Evolutionary conservation across 2,888 invertebrate genomes (phyloP).

Genomic region (Orthonychiurus folsomi): DNA sequence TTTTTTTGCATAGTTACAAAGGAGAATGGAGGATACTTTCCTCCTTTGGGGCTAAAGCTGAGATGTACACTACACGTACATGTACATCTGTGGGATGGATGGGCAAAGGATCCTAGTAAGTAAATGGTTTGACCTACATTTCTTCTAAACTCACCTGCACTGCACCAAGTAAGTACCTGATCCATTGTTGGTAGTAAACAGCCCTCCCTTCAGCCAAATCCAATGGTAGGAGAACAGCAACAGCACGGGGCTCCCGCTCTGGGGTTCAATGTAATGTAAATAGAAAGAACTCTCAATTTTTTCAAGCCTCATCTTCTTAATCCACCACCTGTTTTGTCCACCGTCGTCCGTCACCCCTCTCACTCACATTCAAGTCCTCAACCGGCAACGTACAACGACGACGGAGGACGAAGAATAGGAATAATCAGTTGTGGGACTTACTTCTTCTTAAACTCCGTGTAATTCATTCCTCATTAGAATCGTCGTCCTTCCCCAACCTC

Average conservation of each 20-base stretch:
- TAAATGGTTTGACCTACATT: not conserved
- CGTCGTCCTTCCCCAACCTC: not conserved
- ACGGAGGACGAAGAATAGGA: not conserved
- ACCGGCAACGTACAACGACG: not conserved
- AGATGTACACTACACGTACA: not conserved
- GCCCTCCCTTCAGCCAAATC: not conserved
- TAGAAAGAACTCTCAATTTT: constrained; percentile 1
- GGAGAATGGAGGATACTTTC: no score
- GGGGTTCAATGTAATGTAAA: not conserved
- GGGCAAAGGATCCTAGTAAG: no score
- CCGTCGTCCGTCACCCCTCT: not conserved
- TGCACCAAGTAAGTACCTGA: not conserved
- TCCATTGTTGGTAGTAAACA: no score
- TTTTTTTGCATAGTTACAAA: no score
- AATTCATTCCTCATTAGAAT: not conserved
- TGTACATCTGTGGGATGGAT: not conserved
- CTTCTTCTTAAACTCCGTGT: no score
- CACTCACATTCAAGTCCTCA: not conserved
- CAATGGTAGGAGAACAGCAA: not conserved
- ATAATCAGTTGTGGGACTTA: not conserved
- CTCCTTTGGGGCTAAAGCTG: no score
- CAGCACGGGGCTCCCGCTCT: not conserved
- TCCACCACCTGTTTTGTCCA: not conserved
- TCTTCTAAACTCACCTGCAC: not conserved
- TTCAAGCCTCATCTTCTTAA: not conserved